Conservation (phyloP, 2,888 invertebrate genomes). For the Stomorhina lunata region DNA sequence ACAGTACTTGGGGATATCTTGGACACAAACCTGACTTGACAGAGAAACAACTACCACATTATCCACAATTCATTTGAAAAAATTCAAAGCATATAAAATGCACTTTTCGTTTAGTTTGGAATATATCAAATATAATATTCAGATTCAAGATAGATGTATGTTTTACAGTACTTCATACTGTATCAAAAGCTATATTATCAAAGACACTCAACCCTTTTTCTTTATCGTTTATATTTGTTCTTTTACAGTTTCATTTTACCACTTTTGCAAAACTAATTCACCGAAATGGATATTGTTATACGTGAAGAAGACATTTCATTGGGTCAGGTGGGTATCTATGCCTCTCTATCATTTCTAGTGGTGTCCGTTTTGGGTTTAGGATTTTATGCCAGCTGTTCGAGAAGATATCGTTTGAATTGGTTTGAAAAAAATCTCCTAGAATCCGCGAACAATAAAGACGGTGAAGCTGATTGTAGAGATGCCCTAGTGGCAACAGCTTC, state of each 20-base stretch:
- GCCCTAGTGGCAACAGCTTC: constrained; percentile 78
- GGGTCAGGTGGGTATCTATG: constrained; percentile 80
- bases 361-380: constrained; percentile 80
- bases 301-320: constrained; percentile 78
- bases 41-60: neutral
- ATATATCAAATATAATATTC: too few species aligned
- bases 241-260: constrained; percentile 2
- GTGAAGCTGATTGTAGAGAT: constrained; percentile 80
- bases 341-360: constrained; percentile 80
- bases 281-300: constrained; percentile 79
- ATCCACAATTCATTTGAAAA: constrained; percentile 43
- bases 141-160: too few species aligned
- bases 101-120: too few species aligned
- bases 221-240: neutral
- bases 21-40: too few species aligned
- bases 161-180: too few species aligned
- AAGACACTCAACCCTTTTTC: neutral
- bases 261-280: neutral
- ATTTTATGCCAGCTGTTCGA: constrained; percentile 81
- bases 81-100: too few species aligned
- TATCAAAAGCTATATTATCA: too few species aligned
- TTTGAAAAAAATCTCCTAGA: constrained; percentile 82
- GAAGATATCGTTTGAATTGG: constrained; percentile 82
- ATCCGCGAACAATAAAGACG: constrained; percentile 80
- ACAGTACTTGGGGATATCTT: too few species aligned